Base-by-base conservation (phyloP, 2,888 invertebrate genomes). In the Leptothorax acervorum region DNA sequence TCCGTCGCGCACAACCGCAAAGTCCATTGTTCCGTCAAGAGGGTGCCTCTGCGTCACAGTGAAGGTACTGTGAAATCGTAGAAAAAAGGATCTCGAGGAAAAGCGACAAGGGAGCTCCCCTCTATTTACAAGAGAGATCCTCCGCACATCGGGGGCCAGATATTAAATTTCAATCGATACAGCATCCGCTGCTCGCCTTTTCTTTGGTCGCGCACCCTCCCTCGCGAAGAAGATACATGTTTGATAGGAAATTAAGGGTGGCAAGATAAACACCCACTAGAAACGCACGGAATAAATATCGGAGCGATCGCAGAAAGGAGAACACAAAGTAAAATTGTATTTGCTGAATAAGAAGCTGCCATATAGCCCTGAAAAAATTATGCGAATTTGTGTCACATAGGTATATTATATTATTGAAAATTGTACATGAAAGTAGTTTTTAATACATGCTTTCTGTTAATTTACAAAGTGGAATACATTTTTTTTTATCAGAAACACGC, bases 81-180 rank as follows among this genome's bases (percentile, higher is more conserved):
- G 83, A 73, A 76, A 75, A 85, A 85, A 78, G 74, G 81, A 73
- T 85, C 86, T 53, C 42, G 85, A 62, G 85, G 76, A 87, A 84
- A 84, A 83, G 75, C 65, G 66, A 18, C 57, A 76, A 86, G 87
- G 86, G 84, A 35, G 82, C 85, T 89, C 92, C 92, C 92, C 92
- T 92, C 89, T 93, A 93, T 94, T 94, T 94, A 91, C 93, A 91
- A 86, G 90, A 88, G 91, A 88, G 92, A 92, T 92, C 87, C 91
- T 87, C 85, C 79, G 85, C 84, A 87, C 90, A 88, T 85, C 85
- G 86, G 91, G 91, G 92, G 92, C 90, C 86, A 91, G 92, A 93
- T 94, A 94, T 94, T 94, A 94, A 94, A 94, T 94, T 94, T 94
- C 93, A 94, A 94, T 94, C 93, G 93, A 94, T 94, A 92, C 89